Evolutionary conservation across 2,113 vertebrate genomes (phyloP), one percentile per base, ranked within the genome.

Genomic region (Phalacrocorax pelagicus): DNA sequence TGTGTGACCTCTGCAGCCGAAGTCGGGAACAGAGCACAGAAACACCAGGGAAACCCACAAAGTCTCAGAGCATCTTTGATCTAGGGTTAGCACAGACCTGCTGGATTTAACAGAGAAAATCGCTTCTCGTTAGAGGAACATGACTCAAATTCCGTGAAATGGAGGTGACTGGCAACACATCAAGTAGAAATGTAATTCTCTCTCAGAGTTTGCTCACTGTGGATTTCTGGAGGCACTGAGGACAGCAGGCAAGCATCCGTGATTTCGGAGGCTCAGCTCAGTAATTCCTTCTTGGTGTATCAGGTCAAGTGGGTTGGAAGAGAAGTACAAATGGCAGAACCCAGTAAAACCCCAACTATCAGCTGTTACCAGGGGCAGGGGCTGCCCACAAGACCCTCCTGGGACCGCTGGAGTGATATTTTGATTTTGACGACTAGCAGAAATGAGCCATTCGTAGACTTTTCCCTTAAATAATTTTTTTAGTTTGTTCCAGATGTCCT

Each of bases 401-500:
- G 52, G 36, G 4, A 69, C 12, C 6, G 0, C 47, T 84, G 70
- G 55, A 51, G 32, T 10, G 38, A 4, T 34, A 13, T 12, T 6
- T 8, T 3, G 3, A 61, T 54, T 6, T 8, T 3, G 3, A 61
- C 51, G 11, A 44, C 20, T 54, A 44, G 11, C 55, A 87, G 70
- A 72, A 92, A 51, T 0, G 1, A 30, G 15, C 5, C 20, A 15
- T 10, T 34, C 2, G 1, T 1, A 65, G 30, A 12, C 32, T 59
- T 61, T 27, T 44, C 15, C 42, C 42, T 66, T 54, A 57, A 91
- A 54, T 80, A 38, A 9, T 71, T 70, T 61, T 58, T 77, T 27
- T 44, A 6, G 6, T 77, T 69, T 73, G 30, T 72, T 88, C 40
- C 58, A 63, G 40, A 32, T n/a, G 9, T 80, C 34, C n/a, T 62